Evolutionary conservation across 2,888 invertebrate species (phyloP).

Genomic region (Xestia rhomboidea): DNA sequence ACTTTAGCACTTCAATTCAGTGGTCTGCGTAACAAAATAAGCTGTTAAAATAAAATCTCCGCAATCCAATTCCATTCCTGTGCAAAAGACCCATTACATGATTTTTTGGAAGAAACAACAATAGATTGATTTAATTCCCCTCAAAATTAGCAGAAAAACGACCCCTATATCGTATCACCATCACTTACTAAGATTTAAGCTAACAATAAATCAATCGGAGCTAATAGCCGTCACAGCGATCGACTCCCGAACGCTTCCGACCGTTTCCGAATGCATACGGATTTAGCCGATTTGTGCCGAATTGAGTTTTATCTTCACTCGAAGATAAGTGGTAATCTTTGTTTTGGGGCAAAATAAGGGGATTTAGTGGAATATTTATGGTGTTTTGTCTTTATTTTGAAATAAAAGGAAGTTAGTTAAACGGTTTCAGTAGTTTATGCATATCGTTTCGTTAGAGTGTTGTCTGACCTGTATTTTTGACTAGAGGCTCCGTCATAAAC

Average conservation of each 20-base stretch:
- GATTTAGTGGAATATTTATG: conserved; percentile 3
- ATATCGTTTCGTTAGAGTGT: neutral
- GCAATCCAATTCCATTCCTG: no score
- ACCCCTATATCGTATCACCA: neutral
- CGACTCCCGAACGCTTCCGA: conserved; percentile 36
- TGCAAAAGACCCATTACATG: neutral
- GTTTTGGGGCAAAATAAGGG: neutral
- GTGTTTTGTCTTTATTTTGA: neutral
- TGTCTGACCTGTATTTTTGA: neutral
- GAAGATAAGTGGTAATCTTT: conserved; percentile 17
- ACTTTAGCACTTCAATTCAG: neutral
- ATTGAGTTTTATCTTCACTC: conserved; percentile 4
- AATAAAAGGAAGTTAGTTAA: neutral
- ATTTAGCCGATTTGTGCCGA: conserved; percentile 32
- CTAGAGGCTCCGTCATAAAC: neutral
- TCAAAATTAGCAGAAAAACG: neutral
- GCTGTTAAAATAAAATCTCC: neutral
- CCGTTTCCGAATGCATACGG: conserved; percentile 37
- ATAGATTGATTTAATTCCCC: neutral
- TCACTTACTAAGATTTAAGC: conserved; percentile 23
- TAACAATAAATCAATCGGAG: conserved; percentile 31
- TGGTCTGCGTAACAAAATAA: neutral
- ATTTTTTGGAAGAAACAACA: neutral
- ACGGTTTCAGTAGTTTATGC: neutral
- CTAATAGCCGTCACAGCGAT: conserved; percentile 51